Percentiles rank a stretch among this genome's conserved stretches.
These are phyloP conservation scores for Chrysomallon squamiferum DNA, from an alignment of 1,140 invertebrate species.

Conservation along the genomic window DNA sequence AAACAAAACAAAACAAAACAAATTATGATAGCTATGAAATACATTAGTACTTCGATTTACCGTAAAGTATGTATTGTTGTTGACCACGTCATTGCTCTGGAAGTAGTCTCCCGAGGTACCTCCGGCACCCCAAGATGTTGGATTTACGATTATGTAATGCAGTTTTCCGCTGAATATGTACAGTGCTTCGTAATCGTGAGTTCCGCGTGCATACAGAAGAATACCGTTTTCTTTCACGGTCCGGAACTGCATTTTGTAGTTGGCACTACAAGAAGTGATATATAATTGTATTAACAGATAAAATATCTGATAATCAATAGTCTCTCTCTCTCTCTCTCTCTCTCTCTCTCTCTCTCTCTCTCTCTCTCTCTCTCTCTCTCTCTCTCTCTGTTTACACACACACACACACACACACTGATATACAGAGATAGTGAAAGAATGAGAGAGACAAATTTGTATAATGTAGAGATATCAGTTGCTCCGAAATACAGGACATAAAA, in stretches of 20 bases:
- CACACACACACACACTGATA: too few relatives aligned
- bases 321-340: not conserved
- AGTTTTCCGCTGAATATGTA: constrained; percentile 25
- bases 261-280: constrained; percentile 8
- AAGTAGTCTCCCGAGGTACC: constrained; percentile 26
- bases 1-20: too few relatives aligned
- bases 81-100: constrained; percentile 12
- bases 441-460: not conserved
- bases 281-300: not conserved
- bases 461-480: too few relatives aligned
- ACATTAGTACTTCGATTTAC: too few relatives aligned
- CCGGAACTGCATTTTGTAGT: constrained; percentile 25
- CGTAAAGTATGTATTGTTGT: constrained; percentile 20
- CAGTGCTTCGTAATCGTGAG: constrained; percentile 25
- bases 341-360: not conserved
- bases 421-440: not conserved
- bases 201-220: constrained; percentile 20
- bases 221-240: constrained; percentile 15
- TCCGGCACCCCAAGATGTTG: constrained; percentile 18
- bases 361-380: not conserved
- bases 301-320: not conserved
- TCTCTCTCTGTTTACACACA: too few relatives aligned
- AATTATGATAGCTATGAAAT: too few relatives aligned
- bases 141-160: constrained; percentile 27
- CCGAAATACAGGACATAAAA: too few relatives aligned